Evolutionary conservation across 1,140 invertebrate genomes (phyloP).

Genomic region (Ganaspis sp.): DNA sequence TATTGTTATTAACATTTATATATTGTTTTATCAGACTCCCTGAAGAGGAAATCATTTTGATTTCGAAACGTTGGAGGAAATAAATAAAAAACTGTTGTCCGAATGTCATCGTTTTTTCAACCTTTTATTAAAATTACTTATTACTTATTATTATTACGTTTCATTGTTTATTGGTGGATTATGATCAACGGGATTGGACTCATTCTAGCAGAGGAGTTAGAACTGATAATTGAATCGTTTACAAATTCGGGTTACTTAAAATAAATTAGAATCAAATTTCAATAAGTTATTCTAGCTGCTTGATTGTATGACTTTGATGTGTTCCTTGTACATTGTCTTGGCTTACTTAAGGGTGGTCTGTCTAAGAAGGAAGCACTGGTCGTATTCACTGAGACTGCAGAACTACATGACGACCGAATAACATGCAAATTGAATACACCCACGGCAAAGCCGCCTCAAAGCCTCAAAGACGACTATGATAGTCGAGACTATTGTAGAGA

Average conservation of each 20-base stretch:
- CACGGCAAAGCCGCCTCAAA: slow-evolving; percentile 47
- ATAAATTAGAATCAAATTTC: background rate
- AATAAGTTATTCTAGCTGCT: background rate
- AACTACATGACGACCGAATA: slow-evolving; percentile 55
- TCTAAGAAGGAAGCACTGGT: slow-evolving; percentile 49
- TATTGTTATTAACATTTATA: too few relatives aligned
- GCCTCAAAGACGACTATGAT: slow-evolving; percentile 53
- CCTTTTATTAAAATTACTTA: too few relatives aligned
- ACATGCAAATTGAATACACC: slow-evolving; percentile 64
- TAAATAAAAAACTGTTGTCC: too few relatives aligned
- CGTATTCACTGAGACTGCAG: slow-evolving; percentile 46
- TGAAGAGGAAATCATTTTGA: too few relatives aligned
- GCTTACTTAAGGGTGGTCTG: slow-evolving; percentile 47
- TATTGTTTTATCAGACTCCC: too few relatives aligned
- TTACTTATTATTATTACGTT: too few relatives aligned
- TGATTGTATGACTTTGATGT: slow-evolving; percentile 22
- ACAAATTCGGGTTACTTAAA: background rate
- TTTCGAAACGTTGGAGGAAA: too few relatives aligned
- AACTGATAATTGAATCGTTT: background rate
- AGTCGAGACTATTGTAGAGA: background rate
- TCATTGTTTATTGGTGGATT: background rate
- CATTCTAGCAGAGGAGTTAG: too few relatives aligned
- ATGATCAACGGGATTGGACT: too few relatives aligned
- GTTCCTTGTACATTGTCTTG: slow-evolving; percentile 31
- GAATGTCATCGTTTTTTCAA: too few relatives aligned